Evolutionary conservation across 2,113 vertebrate species (phyloP).

Genomic region (Poeciliopsis turrubarensis): DNA sequence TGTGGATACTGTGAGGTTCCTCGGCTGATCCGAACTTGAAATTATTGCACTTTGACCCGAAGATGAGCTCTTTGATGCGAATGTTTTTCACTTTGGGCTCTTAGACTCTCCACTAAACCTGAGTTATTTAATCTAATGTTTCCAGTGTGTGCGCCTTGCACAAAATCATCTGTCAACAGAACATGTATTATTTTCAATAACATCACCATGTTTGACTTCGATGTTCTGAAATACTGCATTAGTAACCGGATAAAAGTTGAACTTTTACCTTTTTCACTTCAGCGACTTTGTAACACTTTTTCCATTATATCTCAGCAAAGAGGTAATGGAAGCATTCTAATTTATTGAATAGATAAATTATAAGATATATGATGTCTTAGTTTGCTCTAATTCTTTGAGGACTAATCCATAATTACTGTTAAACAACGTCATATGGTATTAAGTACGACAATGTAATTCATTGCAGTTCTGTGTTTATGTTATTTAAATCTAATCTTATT

Average conservation of each 20-base stretch:
- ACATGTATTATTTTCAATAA: no score
- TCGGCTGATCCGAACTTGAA: neutral
- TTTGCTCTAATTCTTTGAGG: neutral
- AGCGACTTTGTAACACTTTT: no score
- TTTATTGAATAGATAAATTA: neutral
- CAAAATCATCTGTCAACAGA: neutral
- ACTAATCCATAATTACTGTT: neutral
- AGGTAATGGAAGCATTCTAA: neutral
- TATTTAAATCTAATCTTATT: conserved; percentile 12
- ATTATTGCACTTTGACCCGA: neutral
- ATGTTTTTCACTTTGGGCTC: neutral
- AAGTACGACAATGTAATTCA: neutral
- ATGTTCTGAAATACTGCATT: no score
- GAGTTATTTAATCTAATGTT: neutral
- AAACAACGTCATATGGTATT: neutral
- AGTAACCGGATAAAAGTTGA: no score
- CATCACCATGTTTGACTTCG: no score
- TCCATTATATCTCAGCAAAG: no score
- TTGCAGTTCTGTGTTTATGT: neutral
- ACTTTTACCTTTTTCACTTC: no score
- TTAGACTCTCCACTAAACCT: neutral
- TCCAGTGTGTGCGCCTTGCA: neutral
- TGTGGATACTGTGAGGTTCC: conserved; percentile 8
- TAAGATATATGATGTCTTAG: neutral
- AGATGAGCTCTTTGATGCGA: neutral